Evolutionary conservation across 2,888 invertebrate genomes (phyloP), one percentile per base, ranked within the genome.

Genomic region (Parnassius apollo): DNA sequence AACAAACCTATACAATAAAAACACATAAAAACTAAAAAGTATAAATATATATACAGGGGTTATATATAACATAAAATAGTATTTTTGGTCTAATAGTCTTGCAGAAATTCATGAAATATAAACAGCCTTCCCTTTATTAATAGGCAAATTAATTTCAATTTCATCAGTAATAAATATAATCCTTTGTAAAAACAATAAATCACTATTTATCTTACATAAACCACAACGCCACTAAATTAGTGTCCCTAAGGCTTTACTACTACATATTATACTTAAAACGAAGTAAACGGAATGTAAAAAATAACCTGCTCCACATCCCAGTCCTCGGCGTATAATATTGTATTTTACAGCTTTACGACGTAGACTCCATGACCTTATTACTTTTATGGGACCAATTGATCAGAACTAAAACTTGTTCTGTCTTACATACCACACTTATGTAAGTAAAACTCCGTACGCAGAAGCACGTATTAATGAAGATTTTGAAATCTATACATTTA

Each of bases 361-460:
- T 75, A 77, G 75, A 75, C 76, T 76, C 75, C 76, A 76, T 80
- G 83, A 84, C 84, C 86, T 88, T 86, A 88, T 88, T 88, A 86
- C 83, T 85, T 87, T 88, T 86, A 88, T 88, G 80, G 79, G 77
- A 78, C 83, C 81, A 77, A 85, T 82, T 77, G 82, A 76, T 80
- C 82, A 59, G 45, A 59, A 42, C 58, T 66, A 70, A 72, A 86
- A 89, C 88, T 76, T 81, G 89, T 89, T 88, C 83, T 62, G 68
- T 88, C 88, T 83, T 63, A 67, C 70, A 67, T 68, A 66, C 63
- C 57, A 62, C 50, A 42, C 42, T 60, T 58, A 7, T 46, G 46
- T 10, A 46, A 59, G 25, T 54, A 49, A 53, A 49, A 53, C 49
- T 46, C 10, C 9, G 42, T 44, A 62, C 57, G 25, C 53, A 25